Base-by-base conservation (phyloP, 2,113 vertebrate species). In the Malaclemys terrapin region DNA sequence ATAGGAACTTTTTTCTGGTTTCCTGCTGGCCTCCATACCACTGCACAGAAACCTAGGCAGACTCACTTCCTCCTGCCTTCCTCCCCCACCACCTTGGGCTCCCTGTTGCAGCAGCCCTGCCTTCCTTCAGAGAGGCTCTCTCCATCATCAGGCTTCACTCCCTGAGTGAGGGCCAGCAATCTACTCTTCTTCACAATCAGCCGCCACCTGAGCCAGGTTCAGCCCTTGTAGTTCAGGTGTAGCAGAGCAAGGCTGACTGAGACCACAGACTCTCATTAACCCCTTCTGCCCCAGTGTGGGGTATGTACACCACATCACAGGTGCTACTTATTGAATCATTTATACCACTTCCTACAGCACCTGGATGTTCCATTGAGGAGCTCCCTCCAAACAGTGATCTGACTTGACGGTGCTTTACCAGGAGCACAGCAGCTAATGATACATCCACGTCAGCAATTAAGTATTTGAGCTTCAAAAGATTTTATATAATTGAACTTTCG, bases 401-500 rank as follows among this genome's bases (percentile, higher is more conserved):
- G 38, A 5, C 1, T 0, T 62, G 80, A 82, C 56, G 62, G 78
- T 56, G 10, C 29, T 92, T 78, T 80, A 45, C 29, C 42, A 97
- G 57, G 80, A 56, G 14, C 7, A 57, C 6, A 91, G 57, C 31
- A n/a, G 59, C 31, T 1, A 0, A 24, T 45, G 59, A 13, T 27
- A 54, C 45, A 2, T 42, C 42, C 10, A 86, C n/a, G 20, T 87
- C 88, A 90, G 17, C 8, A 14, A 87, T 90, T 94, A 82, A 25
- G 35, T 0, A 5, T 90, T 84, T 87, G 62, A 80, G 85, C 49
- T 82, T 89, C 89, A 85, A 85, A 91, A 83, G 35, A 56, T 47
- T 87, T 89, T 90, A 79, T 91, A 42, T 11, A 91, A 79, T 88
- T 92, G 88, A 96, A 86, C 59, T 94, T 95, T 84, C 72, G n/a